phyloP scores from a whole-genome alignment of 92 coral and sea anemone genomes.

The Siderastrea radians region DNA sequence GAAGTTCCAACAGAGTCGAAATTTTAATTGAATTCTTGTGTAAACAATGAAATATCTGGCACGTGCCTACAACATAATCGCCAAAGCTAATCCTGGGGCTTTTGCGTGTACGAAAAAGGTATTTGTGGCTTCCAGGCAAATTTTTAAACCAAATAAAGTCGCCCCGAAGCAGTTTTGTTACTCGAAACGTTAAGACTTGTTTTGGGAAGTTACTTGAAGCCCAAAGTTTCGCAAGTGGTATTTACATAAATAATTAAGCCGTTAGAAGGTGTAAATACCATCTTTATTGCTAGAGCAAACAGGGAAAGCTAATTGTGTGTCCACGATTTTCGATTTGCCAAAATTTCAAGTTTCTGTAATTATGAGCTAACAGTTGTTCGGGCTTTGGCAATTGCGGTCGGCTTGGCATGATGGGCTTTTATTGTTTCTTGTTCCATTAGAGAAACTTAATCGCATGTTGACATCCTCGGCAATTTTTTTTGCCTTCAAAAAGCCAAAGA shows the following conservation, averaged over 20 bases:
- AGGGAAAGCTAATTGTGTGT: constrained; percentile 71
- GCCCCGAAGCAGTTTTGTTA: not conserved
- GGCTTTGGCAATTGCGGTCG: constrained; percentile 30
- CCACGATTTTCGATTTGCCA: constrained; percentile 52
- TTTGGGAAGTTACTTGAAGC: constrained; percentile 34
- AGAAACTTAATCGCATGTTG: constrained; percentile 43
- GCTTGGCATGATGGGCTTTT: constrained; percentile 54
- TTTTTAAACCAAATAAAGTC: not conserved
- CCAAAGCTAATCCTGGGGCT: not conserved
- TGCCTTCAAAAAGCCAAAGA: constrained; percentile 30
- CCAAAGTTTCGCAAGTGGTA: constrained; percentile 67
- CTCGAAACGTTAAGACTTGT: not conserved
- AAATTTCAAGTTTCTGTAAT: constrained; percentile 44
- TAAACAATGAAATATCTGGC: constrained; percentile 79
- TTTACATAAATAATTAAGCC: constrained; percentile 90
- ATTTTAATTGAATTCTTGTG: constrained; percentile 78
- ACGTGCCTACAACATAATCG: constrained; percentile 70
- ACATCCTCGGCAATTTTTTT: constrained; percentile 10
- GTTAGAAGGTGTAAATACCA: constrained; percentile 79
- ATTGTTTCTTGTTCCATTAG: constrained; percentile 54
- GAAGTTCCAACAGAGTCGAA: constrained; percentile 54
- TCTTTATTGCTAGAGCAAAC: constrained; percentile 73
- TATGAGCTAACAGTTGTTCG: constrained; percentile 26
- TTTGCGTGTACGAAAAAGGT: not conserved
- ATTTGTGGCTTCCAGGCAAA: not conserved